Percentiles rank a stretch among this genome's conserved stretches.
Evolutionary conservation across 2,888 invertebrate genomes (phyloP).

Genomic region (Caenorhabditis becei): DNA sequence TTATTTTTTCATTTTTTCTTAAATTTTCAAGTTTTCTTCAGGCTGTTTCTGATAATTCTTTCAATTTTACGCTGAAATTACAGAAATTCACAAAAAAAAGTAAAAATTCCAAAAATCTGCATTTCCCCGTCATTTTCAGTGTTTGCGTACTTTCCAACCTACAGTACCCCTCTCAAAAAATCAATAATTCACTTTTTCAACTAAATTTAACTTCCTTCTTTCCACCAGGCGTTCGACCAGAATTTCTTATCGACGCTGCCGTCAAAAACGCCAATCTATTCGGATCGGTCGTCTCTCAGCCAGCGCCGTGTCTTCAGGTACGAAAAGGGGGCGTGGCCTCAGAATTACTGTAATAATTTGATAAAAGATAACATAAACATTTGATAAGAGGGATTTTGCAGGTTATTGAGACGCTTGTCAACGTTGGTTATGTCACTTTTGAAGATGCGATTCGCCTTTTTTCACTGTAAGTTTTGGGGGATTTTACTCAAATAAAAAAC

Average conservation of each 20-base stretch:
- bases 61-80: no score
- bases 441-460: conserved; percentile 73
- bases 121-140: no score
- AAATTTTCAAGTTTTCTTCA: no score
- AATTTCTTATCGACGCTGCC: conserved; percentile 71
- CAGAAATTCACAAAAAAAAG: no score
- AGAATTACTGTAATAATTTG: conserved; percentile 13
- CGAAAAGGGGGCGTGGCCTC: background rate
- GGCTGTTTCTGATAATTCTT: no score
- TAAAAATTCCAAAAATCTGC: no score
- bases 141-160: no score
- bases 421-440: conserved; percentile 67
- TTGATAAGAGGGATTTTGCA: conserved; percentile 43
- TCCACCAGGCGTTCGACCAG: conserved; percentile 62
- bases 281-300: conserved; percentile 61
- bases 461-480: conserved; percentile 62
- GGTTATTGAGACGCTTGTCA: conserved; percentile 68
- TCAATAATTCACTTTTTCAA: no score
- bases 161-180: no score
- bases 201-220: background rate
- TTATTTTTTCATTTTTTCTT: no score
- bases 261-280: conserved; percentile 65
- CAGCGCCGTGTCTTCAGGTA: conserved; percentile 54
- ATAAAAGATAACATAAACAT: background rate
- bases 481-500: background rate